phyloP scores from a whole-genome alignment of 1,140 invertebrate species.

The Aradophagus sp. region DNA sequence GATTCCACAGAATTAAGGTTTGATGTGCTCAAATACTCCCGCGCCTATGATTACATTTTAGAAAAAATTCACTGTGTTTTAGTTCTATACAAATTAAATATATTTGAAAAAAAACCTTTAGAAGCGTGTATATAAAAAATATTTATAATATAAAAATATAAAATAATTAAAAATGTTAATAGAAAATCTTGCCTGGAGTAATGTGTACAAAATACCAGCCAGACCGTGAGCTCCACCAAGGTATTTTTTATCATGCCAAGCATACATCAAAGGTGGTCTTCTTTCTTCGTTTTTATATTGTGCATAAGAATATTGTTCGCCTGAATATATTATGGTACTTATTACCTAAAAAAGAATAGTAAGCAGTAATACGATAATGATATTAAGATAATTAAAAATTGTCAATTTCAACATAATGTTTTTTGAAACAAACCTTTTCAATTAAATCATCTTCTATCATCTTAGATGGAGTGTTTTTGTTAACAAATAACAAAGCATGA shows the following conservation, averaged over 20 bases:
- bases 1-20: conserved; percentile 77
- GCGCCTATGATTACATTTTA: conserved; percentile 68
- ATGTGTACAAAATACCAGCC: conserved; percentile 87
- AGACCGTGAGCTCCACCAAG: conserved; percentile 92
- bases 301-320: conserved; percentile 75
- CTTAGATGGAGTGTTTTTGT: conserved; percentile 76
- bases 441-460: conserved; percentile 73
- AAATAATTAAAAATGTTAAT: not conserved
- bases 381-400: not conserved
- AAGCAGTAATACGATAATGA: not conserved
- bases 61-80: not conserved
- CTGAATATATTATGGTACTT: conserved; percentile 79
- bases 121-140: no score
- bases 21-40: conserved; percentile 76
- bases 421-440: conserved; percentile 66
- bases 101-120: no score
- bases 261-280: conserved; percentile 83
- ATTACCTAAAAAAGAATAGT: conserved; percentile 74
- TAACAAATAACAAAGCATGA: conserved; percentile 84
- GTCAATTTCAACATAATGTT: not conserved
- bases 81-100: no score
- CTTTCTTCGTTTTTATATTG: conserved; percentile 66
- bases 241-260: conserved; percentile 92
- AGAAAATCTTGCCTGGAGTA: conserved; percentile 85
- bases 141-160: conserved; percentile 2